These are phyloP conservation scores for Capitulum mitella DNA, from an alignment of 2,888 invertebrate genomes.

Conservation along the genomic window DNA sequence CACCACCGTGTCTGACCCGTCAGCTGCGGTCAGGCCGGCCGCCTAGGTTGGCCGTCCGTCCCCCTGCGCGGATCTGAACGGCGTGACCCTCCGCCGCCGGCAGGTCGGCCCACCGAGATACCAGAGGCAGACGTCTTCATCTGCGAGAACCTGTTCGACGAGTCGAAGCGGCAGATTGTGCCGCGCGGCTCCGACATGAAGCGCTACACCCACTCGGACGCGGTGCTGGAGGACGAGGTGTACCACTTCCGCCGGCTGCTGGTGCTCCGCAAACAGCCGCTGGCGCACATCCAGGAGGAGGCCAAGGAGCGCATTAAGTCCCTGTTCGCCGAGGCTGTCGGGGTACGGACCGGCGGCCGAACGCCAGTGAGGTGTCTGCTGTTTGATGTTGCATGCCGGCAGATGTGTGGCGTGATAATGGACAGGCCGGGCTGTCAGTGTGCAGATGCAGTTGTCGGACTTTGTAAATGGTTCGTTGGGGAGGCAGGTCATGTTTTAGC, in stretches of 20 bases:
- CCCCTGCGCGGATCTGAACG: no score
- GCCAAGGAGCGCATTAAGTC: constrained; percentile 19
- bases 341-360: neutral
- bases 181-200: constrained; percentile 66
- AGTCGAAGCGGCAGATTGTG: constrained; percentile 68
- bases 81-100: neutral
- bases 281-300: constrained; percentile 26
- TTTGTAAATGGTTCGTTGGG: no score
- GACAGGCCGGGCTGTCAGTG: no score
- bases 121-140: constrained; percentile 85
- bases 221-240: constrained; percentile 86
- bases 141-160: constrained; percentile 86
- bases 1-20: no score
- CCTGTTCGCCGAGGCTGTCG: constrained; percentile 21
- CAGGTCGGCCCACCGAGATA: constrained; percentile 88
- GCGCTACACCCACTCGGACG: constrained; percentile 65
- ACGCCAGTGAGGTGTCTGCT: no score
- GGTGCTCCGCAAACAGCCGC: constrained; percentile 6
- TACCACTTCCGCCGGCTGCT: constrained; percentile 61
- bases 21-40: no score
- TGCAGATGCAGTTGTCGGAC: no score
- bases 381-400: no score
- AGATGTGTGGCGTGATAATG: no score
- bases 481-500: no score
- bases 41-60: no score